Evolutionary conservation across 2,888 invertebrate genomes (phyloP), one percentile per base, ranked within the genome.

Genomic region (Chloroclystis v-ata): DNA sequence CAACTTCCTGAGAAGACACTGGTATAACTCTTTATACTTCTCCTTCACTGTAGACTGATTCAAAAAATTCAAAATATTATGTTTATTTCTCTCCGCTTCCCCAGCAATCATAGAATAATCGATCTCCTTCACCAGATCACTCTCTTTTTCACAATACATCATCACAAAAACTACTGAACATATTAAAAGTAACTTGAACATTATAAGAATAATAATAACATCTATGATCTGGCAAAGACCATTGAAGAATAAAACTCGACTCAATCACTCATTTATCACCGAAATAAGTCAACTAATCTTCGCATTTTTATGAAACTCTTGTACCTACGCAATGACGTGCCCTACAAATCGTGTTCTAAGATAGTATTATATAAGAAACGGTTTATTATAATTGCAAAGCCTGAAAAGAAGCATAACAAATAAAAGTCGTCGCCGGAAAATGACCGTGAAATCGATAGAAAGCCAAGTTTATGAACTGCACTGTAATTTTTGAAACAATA

Each of bases 61-160:
- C 1, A 86, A 60, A 49, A 85, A 86, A 7, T 56, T 60, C 0
- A 86, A 59, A 20, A 86, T 72, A 28, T 84, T 65, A 6, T 61
- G 48, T 44, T 85, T 86, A 49, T 82, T 69, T 11, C 25, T 61
- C 45, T 86, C 86, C 0, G 82, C 83, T 37, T 83, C 75, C 0
- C 57, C 60, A 0, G 85, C 85, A 12, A 86, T 39, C 9, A 57
- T 56, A 0, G 80, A 65, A 43, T 82, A 86, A 57, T 86, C 84
- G 24, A 83, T 67, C 1, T 73, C 75, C 1, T 63, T 65, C 0
- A 63, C 63, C 0, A 63, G n/a, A n/a, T n/a, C 20, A 1, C 55
- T 39, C 7, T 61, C 65, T 0, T 65, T 55, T 7, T 20, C 16
- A 16, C 20, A 4, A 3, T 10, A 16, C 20, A 60, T 53, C 28